These are phyloP conservation scores for Scalopus aquaticus DNA, from an alignment of 2,113 vertebrate genomes.

Conservation along the genomic window DNA sequence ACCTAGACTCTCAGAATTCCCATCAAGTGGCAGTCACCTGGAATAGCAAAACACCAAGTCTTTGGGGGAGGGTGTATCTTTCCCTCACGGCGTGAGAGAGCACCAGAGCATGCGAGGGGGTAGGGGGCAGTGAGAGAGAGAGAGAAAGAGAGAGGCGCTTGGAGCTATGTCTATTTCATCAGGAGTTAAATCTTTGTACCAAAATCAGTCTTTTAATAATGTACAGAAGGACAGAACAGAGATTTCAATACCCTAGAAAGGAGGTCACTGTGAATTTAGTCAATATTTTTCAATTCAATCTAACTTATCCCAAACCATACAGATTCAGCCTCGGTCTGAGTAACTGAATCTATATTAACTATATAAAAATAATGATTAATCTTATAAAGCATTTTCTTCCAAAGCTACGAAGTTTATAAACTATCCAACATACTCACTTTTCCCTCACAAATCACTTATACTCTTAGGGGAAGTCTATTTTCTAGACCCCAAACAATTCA, in stretches of 20 bases:
- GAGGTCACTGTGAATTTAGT: background rate
- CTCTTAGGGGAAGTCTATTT: background rate
- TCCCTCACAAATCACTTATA: background rate
- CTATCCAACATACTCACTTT: background rate
- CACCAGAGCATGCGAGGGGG: too few species aligned
- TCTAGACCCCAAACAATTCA: background rate
- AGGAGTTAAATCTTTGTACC: background rate
- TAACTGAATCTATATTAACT: background rate
- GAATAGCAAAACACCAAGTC: too few species aligned
- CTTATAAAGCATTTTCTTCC: background rate
- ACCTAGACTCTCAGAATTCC: too few species aligned
- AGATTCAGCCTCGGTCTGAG: background rate
- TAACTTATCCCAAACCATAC: background rate
- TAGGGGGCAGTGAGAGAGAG: accelerated
- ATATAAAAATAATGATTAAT: background rate
- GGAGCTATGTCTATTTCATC: background rate
- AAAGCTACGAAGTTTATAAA: background rate
- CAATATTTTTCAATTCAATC: background rate
- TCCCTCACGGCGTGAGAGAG: too few species aligned
- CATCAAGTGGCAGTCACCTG: too few species aligned
- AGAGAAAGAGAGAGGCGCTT: background rate
- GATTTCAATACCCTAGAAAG: background rate
- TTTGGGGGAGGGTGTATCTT: too few species aligned
- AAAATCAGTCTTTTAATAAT: background rate
- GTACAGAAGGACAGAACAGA: background rate